phyloP scores from a whole-genome alignment of 1,140 invertebrate genomes.

The Pachypsylla venusta region DNA sequence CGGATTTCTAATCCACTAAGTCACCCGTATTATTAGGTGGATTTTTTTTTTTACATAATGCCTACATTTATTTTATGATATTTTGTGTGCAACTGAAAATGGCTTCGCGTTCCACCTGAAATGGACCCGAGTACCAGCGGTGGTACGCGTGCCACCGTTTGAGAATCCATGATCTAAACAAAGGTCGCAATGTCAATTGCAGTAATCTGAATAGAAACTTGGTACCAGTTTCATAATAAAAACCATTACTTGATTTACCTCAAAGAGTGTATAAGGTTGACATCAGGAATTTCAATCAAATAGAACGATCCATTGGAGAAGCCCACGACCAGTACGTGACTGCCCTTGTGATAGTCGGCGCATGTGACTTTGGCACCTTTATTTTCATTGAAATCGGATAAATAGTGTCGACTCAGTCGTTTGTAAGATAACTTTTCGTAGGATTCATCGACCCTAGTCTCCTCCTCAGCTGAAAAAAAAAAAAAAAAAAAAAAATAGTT shows the following conservation, averaged over 20 bases:
- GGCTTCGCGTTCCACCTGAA: no score
- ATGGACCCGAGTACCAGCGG: no score
- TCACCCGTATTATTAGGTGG: no score
- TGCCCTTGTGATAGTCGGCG: constrained; percentile 60
- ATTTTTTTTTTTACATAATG: no score
- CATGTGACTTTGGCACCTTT: constrained; percentile 48
- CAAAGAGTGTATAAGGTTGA: constrained; percentile 80
- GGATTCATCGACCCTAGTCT: constrained; percentile 14
- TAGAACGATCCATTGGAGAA: constrained; percentile 72
- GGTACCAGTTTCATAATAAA: no score
- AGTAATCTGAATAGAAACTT: no score
- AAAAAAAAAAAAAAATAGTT: constrained; percentile 8
- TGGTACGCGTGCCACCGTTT: no score
- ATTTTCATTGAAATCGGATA: constrained; percentile 46
- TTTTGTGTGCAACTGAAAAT: no score
- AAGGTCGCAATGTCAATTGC: no score
- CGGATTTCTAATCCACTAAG: no score
- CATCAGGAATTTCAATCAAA: constrained; percentile 83
- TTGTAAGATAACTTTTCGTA: constrained; percentile 45
- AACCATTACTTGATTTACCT: constrained; percentile 40
- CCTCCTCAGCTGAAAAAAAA: constrained; percentile 12
- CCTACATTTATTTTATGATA: no score
- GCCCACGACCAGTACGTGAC: constrained; percentile 64
- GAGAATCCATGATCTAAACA: no score
- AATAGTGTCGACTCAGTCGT: constrained; percentile 49